phyloP scores from a whole-genome alignment of 2,113 vertebrate species.

The Pteropus alecto region DNA sequence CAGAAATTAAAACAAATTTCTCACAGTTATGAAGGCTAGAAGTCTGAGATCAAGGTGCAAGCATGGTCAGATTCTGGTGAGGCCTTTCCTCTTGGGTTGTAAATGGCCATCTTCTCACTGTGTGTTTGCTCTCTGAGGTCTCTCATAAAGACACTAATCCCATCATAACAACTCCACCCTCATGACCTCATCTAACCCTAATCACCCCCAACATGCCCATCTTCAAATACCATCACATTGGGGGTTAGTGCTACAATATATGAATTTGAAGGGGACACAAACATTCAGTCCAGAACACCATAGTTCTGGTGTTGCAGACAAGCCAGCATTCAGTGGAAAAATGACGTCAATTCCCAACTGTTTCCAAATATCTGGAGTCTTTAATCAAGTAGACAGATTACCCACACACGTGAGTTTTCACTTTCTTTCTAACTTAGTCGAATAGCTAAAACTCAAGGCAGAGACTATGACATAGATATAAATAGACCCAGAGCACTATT shows the following conservation, averaged over 20 bases:
- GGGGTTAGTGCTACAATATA: background rate
- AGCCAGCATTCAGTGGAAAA: background rate
- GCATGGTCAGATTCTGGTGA: background rate
- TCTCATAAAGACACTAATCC: background rate
- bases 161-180: background rate
- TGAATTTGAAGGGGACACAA: background rate
- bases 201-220: background rate
- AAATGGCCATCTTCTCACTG: background rate
- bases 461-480: slow-evolving; percentile 66
- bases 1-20: background rate
- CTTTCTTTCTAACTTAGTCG: slow-evolving; percentile 62
- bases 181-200: background rate
- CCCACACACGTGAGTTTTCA: slow-evolving; percentile 8
- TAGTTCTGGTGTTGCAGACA: background rate
- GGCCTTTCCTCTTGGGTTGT: background rate
- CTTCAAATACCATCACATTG: background rate
- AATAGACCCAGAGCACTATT: slow-evolving; percentile 72
- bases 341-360: background rate
- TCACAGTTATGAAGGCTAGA: background rate
- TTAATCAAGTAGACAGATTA: slow-evolving; percentile 53
- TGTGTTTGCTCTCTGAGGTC: too few relatives aligned
- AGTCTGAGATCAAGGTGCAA: background rate
- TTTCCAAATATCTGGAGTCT: slow-evolving; percentile 47
- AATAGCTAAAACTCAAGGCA: slow-evolving; percentile 63
- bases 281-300: background rate